Percentiles rank a stretch among this genome's conserved stretches.
phyloP scores from a whole-genome alignment of 2,888 invertebrate genomes.

The Nephrotoma flavescens region DNA sequence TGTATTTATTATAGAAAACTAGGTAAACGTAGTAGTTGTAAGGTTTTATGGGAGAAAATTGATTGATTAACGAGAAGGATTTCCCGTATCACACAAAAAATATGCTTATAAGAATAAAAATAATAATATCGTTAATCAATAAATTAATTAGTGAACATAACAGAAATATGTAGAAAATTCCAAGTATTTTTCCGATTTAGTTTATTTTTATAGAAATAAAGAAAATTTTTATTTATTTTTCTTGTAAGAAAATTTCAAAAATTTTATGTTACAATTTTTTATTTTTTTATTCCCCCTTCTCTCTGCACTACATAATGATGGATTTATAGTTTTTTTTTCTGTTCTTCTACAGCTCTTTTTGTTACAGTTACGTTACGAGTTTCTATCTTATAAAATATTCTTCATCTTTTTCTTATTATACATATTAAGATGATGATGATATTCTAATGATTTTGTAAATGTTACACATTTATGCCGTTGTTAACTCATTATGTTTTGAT shows the following conservation, averaged over 20 bases:
- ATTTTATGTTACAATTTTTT: neutral
- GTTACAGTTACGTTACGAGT: neutral
- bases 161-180: neutral
- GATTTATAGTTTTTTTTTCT: neutral
- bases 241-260: neutral
- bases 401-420: neutral
- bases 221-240: neutral
- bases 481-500: neutral
- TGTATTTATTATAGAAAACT: too few species aligned
- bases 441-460: neutral
- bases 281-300: neutral
- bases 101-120: neutral
- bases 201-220: neutral
- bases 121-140: neutral
- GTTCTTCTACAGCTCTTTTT: neutral
- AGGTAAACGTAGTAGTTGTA: neutral
- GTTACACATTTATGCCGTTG: neutral
- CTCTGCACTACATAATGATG: neutral
- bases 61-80: neutral
- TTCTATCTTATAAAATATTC: neutral
- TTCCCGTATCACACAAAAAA: neutral
- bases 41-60: neutral
- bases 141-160: neutral
- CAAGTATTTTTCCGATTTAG: neutral
- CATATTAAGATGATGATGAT: neutral